Evolutionary conservation across 2,113 vertebrate species (phyloP), one percentile per base, ranked within the genome.

Genomic region (Aspidoscelis tigris): DNA sequence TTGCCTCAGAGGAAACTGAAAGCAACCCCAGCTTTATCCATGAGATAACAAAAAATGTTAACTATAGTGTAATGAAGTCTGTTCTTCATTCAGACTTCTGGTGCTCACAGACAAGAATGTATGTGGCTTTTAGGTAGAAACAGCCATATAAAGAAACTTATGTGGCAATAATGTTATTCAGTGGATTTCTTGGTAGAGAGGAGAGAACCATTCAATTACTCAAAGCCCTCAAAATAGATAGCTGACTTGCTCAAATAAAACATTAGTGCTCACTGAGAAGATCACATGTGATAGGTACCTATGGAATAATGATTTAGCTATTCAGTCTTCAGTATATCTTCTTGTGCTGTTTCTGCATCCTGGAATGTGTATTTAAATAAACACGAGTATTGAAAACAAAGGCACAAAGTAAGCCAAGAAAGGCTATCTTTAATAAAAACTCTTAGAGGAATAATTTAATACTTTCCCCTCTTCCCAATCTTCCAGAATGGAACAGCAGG

Each of bases 261-360:
- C 44, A 85, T 85, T 69, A 84, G 83, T 61, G 85, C 50, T 68
- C 85, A 87, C 41, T 0, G 78, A 61, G 69, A 87, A 88, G 72
- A 33, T 82, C 83, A 88, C 24, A 39, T 20, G 39, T 71, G 77
- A 86, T 44, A 81, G 6, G 2, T 4, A 89, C n/a, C 2, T 83
- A 4, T 26, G 66, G 21, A 58, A 24, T 0, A 70, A n/a, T 33
- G 81, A 55, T 41, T 24, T 44, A 24, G 78, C 16, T n/a, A 12
- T 18, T 64, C 44, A 77, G 24, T 41, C 33, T 24, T 33, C 2
- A 61, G 58, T 8, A 44, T 7, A 14, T 6, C 11, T 9, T 18
- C 20, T 50, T 44, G 69, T 22, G 55, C 58, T 64, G 12, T 21
- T 43, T 55, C 39, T 68, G 24, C 14, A 68, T 50, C 16, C 16